These are phyloP conservation scores for Haemorhous mexicanus DNA, from an alignment of 2,113 vertebrate genomes.

Conservation along the genomic window DNA sequence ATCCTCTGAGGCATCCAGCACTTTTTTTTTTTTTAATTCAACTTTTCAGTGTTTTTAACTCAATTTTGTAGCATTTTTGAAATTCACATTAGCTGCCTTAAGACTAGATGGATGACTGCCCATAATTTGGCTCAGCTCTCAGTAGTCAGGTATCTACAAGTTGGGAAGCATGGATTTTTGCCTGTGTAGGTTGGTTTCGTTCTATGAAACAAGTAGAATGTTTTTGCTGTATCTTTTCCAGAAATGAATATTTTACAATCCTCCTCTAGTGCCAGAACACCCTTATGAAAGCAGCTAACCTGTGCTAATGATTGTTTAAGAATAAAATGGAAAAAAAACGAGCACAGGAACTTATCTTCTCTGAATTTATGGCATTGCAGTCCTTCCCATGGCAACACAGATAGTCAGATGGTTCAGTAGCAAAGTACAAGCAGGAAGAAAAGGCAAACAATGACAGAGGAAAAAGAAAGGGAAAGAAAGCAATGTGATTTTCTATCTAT, in stretches of 20 bases:
- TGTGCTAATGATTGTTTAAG: conserved; percentile 36
- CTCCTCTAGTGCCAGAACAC: not conserved
- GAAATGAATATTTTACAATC: conserved; percentile 5
- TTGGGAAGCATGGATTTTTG: not conserved
- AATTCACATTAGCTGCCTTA: not conserved
- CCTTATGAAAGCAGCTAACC: conserved; percentile 26
- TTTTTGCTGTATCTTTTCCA: conserved; percentile 45
- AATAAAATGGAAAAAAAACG: not conserved
- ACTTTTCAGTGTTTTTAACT: not conserved
- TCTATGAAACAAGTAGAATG: not conserved
- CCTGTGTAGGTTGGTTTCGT: not conserved
- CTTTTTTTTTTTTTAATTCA: not conserved
- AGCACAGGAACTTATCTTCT: not conserved
- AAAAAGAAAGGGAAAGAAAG: not conserved
- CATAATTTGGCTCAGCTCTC: not conserved
- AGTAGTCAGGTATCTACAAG: not conserved
- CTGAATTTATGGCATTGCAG: conserved; percentile 40
- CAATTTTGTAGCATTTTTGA: not conserved
- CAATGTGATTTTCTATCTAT: conserved; percentile 27
- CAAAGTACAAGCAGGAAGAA: conserved; percentile 47
- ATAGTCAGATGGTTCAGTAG: conserved; percentile 20
- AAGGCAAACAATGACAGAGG: not conserved
- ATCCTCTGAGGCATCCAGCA: not conserved
- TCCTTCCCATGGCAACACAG: conserved; percentile 61
- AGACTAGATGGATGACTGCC: not conserved